Percentiles rank a stretch among this genome's conserved stretches.
Evolutionary conservation across 2,113 vertebrate genomes (phyloP).

Genomic region (Edolisoma coerulescens): DNA sequence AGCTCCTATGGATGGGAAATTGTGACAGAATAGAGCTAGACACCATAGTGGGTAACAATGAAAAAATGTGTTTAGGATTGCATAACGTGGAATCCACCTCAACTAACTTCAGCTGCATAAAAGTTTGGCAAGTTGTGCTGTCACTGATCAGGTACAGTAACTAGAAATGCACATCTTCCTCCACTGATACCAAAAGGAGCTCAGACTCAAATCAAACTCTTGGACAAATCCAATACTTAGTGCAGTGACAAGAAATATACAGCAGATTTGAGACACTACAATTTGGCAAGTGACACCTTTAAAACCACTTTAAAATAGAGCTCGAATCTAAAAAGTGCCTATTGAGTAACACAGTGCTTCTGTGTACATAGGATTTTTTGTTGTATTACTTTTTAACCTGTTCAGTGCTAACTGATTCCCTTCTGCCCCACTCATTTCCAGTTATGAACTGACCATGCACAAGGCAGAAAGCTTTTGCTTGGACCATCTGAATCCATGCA

Average conservation of each 20-base stretch:
- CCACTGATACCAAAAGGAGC: neutral
- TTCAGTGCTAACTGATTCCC: neutral
- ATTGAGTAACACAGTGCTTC: neutral
- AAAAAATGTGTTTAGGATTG: neutral
- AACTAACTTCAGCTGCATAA: neutral
- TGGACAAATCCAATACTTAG: neutral
- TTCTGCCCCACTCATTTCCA: neutral
- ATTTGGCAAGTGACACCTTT: neutral
- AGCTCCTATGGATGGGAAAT: neutral
- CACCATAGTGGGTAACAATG: neutral
- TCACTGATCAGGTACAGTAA: neutral
- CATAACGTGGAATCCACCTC: neutral
- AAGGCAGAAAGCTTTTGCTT: neutral
- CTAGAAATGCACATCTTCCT: neutral
- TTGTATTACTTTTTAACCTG: neutral
- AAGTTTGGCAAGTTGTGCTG: neutral
- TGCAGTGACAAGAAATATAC: neutral
- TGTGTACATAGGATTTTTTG: rapidly evolving
- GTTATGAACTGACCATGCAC: neutral
- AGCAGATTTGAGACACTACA: neutral
- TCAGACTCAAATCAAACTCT: neutral
- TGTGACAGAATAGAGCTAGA: neutral
- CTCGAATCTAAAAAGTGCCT: neutral
- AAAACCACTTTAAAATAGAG: neutral
- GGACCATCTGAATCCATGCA: neutral